Evolutionary conservation across 2,888 invertebrate genomes (phyloP), one percentile per base, ranked within the genome.

Genomic region (Nemurella pictetii): DNA sequence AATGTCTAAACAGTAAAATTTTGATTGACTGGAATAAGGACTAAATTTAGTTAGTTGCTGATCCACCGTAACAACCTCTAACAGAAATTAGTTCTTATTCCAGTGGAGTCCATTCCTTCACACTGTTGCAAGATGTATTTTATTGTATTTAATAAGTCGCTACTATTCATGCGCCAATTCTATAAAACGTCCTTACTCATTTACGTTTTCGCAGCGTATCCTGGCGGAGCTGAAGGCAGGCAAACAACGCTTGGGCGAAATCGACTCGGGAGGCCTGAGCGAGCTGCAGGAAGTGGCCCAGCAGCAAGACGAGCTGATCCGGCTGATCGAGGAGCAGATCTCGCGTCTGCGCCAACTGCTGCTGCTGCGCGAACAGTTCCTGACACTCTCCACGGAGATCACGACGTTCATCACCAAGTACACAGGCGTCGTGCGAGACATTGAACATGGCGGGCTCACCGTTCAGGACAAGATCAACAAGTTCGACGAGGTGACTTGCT

Each of bases 401-500:
- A 95, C 95, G 89, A 95, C 95, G 0, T 97, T 97, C 88, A 96
- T 97, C 85, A 93, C 95, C 55, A 96, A 96, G 89, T 97, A 97
- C 89, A 96, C 96, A 0, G 96, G 96, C 88, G 93, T 97, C 0
- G 95, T 97, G 0, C 92, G 94, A 12, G 96, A 97, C 88, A 96
- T 98, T 87, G 97, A 97, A 89, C 95, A 94, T 89, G 95, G 96
- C 0, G 95, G 95, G 15, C 95, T 95, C 84, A 94, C 96, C 0
- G 93, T 96, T 12, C 95, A 96, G 89, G 96, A 97, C 75, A 97
- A 97, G 89, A 96, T 98, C 83, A 95, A 95, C 88, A 94, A 95
- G 84, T 97, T 97, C 88, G 96, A 97, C 88, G 95, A 96, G 87
- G 94, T 89, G 85, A 87, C 87, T 87, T 15, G 26, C n/a, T n/a